phyloP scores from a whole-genome alignment of 2,888 invertebrate species.

The Tupiocoris notatus region DNA sequence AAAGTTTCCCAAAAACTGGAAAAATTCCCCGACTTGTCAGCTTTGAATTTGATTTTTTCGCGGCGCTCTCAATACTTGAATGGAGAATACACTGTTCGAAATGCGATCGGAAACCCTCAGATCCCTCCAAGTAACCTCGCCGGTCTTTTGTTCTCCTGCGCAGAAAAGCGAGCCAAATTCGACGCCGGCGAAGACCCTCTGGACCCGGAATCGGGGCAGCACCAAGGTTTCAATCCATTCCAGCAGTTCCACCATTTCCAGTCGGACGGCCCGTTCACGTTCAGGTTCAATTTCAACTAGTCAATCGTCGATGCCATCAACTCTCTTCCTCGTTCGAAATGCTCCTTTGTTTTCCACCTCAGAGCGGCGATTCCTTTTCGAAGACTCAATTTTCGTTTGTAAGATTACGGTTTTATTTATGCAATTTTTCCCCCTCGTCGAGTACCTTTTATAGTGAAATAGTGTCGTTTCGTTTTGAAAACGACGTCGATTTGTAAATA shows the following conservation, averaged over 20 bases:
- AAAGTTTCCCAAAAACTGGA: no score
- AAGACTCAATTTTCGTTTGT: neutral
- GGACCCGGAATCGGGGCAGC: conserved; percentile 81
- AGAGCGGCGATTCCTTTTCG: neutral
- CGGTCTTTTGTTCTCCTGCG: no score
- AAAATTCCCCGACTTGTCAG: no score
- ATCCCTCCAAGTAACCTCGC: no score
- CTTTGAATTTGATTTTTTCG: no score
- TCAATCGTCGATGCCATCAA: neutral
- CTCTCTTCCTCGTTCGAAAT: neutral
- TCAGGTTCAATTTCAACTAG: conserved; percentile 94
- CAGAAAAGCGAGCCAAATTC: conserved; percentile 90
- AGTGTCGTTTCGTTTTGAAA: neutral
- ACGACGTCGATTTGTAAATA: neutral
- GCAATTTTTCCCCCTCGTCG: no score
- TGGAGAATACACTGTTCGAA: no score
- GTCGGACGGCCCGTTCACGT: conserved; percentile 84
- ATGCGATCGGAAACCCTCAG: no score
- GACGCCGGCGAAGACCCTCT: conserved; percentile 95
- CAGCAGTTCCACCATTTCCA: conserved; percentile 75
- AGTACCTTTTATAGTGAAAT: no score
- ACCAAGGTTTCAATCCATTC: conserved; percentile 68
- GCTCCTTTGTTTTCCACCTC: neutral
- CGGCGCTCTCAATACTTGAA: no score
- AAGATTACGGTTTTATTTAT: neutral